Conservation (phyloP, 2,888 invertebrate genomes). For the Terebella lapidaria region DNA sequence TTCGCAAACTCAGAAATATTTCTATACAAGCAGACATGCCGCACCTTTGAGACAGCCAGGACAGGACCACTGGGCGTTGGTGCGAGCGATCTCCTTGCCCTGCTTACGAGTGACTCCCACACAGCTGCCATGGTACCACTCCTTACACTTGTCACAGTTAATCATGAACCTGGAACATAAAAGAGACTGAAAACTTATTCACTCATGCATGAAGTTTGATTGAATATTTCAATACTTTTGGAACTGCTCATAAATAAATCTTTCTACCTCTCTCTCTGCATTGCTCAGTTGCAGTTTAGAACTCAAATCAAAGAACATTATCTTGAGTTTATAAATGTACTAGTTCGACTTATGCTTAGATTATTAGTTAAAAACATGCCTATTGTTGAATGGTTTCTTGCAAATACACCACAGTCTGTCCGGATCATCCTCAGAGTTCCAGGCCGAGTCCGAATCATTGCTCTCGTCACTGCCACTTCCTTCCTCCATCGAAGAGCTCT, state of each 20-base stretch:
- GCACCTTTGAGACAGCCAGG: constrained; percentile 31
- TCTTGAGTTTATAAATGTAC: too few relatives aligned
- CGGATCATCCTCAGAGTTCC: constrained; percentile 75
- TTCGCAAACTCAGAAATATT: too few relatives aligned
- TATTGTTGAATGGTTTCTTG: constrained; percentile 85
- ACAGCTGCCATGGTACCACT: constrained; percentile 98
- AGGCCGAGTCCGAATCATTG: constrained; percentile 9
- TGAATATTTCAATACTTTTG: too few relatives aligned
- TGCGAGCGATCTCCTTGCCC: constrained; percentile 75
- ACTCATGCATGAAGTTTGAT: not conserved
- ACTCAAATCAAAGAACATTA: too few relatives aligned
- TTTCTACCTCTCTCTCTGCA: not conserved
- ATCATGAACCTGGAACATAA: constrained; percentile 76
- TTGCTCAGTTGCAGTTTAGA: too few relatives aligned
- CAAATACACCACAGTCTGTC: constrained; percentile 92
- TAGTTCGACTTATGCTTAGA: too few relatives aligned
- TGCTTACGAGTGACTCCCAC: constrained; percentile 81
- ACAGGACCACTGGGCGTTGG: constrained; percentile 42
- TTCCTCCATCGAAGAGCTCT: constrained; percentile 1
- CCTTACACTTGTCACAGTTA: constrained; percentile 90
- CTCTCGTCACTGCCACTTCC: constrained; percentile 11
- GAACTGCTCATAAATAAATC: too few relatives aligned
- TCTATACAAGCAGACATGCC: too few relatives aligned
- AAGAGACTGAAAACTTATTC: not conserved
- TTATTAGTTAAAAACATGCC: constrained; percentile 31